Percentiles rank a stretch among this genome's conserved stretches.
Conservation (phyloP, 92 coral and sea anemone genomes). For the Chrysogorgia sp. region DNA sequence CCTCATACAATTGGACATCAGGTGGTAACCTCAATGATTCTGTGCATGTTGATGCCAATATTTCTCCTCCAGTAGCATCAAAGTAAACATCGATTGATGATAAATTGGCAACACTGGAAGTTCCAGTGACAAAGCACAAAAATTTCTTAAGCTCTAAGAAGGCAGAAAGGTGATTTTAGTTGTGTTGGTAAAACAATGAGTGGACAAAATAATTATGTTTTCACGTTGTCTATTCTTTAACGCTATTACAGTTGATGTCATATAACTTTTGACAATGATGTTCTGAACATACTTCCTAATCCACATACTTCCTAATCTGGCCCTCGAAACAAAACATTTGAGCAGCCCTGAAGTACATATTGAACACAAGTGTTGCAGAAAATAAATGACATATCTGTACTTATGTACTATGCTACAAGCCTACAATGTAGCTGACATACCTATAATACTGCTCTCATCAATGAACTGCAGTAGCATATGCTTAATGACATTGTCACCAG, state of each 20-base stretch:
- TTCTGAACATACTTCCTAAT: neutral
- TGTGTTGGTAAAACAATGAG: no score
- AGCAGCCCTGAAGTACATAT: neutral
- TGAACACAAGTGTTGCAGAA: no score
- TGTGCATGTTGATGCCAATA: constrained; percentile 57
- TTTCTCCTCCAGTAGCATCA: constrained; percentile 48
- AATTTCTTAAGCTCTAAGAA: constrained; percentile 39
- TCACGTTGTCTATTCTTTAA: neutral
- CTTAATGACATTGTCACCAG: constrained; percentile 34
- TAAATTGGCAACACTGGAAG: constrained; percentile 19
- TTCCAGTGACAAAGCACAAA: constrained; percentile 38
- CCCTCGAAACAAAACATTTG: constrained; percentile 1
- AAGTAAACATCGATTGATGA: constrained; percentile 27
- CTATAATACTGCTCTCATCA: constrained; percentile 46
- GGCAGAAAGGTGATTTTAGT: constrained; percentile 1
- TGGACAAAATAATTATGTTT: neutral
- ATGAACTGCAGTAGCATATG: constrained; percentile 47
- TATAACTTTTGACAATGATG: no score
- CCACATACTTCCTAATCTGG: no score
- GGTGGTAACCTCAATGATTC: constrained; percentile 43
- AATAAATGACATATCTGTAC: no score
- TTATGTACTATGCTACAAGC: no score
- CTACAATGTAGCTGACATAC: no score
- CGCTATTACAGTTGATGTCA: no score
- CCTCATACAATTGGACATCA: constrained; percentile 33